Base-by-base conservation (phyloP, 2,113 vertebrate species). In the Aptenodytes forsteri region DNA sequence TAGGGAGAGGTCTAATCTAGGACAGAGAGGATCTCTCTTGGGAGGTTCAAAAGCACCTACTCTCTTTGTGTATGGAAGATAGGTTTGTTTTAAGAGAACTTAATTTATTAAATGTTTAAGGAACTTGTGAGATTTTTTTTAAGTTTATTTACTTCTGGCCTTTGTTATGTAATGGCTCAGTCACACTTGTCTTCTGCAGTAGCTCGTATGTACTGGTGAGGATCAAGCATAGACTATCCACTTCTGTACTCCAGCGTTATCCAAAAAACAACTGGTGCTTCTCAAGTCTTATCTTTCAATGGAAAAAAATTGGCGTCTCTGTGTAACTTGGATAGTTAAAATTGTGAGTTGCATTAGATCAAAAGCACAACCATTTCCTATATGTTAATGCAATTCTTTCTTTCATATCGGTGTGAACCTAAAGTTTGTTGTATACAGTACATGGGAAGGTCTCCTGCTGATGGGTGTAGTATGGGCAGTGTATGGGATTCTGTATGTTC, bases 281-380 rank as follows among this genome's bases (percentile, higher is more conserved):
- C 95, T 97, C 96, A 94, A 95, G 94, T 92, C 96, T 94, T 95
- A 94, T 93, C 97, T 97, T 95, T 92, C 96, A 97, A 59, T 95
- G 92, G 95, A 95, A 95, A 94, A 96, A 97, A 92, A 90, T 80
- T 93, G 84, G 52, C 56, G 47, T 94, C 91, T 96, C 89, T 96
- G 89, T 96, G 89, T 97, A 93, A 97, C 93, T 97, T 95, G 96
- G 93, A 95, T 97, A 96, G 95, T 95, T 97, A 95, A 95, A 96
- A 95, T 97, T 95, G 93, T 97, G 91, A 96, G 91, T 96, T 96
- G 20, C 77, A 71, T 95, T 96, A 93, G 97, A 96, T 96, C 94
- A 94, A 96, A 92, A 96, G 78, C 94, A 94, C 91, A 94, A 96
- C 91, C 83, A 50, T 95, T 97, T 97, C 78, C 54, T 96, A 61